Percentiles rank a stretch among this genome's conserved stretches.
Conservation (phyloP, 2,797 vertebrate genomes). For the Eleutherodactylus coqui region DNA sequence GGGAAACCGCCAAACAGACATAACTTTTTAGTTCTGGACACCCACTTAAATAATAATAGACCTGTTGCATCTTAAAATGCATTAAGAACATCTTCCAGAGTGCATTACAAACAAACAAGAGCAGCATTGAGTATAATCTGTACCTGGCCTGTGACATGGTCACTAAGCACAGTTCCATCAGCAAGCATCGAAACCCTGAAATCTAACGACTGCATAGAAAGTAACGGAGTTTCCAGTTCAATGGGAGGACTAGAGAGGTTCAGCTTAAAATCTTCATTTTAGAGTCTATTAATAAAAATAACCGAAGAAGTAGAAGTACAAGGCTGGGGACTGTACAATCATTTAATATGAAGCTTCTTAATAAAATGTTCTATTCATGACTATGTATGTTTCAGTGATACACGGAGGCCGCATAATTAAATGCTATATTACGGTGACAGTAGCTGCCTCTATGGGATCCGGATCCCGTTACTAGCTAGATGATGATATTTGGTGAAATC, state of each 20-base stretch:
- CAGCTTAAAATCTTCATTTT: background rate
- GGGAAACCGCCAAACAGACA: too few species aligned
- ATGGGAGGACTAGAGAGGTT: background rate
- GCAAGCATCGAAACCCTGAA: background rate
- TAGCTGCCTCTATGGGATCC: background rate
- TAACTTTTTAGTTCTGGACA: too few species aligned
- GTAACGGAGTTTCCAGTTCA: background rate
- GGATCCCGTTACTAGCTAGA: background rate
- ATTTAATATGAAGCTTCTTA: background rate
- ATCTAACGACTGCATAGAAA: background rate
- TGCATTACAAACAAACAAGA: background rate
- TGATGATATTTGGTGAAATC: background rate
- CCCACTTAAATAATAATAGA: too few species aligned
- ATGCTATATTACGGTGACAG: background rate
- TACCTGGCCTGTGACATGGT: background rate
- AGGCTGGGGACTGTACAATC: background rate
- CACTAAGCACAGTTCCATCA: background rate
- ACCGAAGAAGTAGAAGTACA: background rate
- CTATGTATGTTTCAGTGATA: background rate
- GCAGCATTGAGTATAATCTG: background rate
- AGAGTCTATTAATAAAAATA: background rate
- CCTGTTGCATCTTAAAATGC: too few species aligned
- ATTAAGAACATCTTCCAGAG: background rate
- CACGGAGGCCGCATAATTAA: background rate
- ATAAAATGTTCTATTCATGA: background rate